phyloP scores from a whole-genome alignment of 53 echinoderm and acorn worm genomes.

The Zoroaster sp. region DNA sequence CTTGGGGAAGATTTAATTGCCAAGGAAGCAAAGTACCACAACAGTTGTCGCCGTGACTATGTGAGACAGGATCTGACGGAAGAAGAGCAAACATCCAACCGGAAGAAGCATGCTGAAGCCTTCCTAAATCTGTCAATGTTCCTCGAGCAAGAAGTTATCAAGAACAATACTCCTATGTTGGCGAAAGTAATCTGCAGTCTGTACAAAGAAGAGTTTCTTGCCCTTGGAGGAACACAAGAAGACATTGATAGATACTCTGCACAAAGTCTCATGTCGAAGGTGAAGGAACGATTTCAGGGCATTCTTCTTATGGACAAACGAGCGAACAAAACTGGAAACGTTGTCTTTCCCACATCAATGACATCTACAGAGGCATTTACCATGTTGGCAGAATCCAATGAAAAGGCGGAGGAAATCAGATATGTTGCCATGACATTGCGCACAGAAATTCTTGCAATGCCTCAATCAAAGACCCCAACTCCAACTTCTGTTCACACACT shows the following conservation, averaged over 20 bases:
- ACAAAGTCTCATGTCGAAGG: constrained; percentile 54
- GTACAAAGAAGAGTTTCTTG: constrained; percentile 43
- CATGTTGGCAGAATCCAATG: neutral
- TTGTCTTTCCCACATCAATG: neutral
- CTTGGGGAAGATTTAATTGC: constrained; percentile 58
- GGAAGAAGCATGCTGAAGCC: constrained; percentile 24
- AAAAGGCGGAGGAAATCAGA: neutral
- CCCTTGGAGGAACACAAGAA: constrained; percentile 25
- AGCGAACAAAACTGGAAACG: neutral
- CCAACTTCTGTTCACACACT: constrained; percentile 52
- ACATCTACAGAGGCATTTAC: neutral
- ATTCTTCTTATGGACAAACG: neutral
- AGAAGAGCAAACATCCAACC: neutral
- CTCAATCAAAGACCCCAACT: constrained; percentile 51
- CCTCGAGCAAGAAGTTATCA: constrained; percentile 32
- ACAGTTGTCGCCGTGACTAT: constrained; percentile 56
- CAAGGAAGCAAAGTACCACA: constrained; percentile 74
- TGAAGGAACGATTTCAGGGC: constrained; percentile 34
- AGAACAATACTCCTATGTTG: constrained; percentile 1
- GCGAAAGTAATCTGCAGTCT: neutral
- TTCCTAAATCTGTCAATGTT: constrained; percentile 1
- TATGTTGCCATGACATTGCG: neutral
- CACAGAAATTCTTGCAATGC: constrained; percentile 17
- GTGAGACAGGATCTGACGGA: constrained; percentile 29
- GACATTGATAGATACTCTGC: constrained; percentile 17